Evolutionary conservation across 2,888 invertebrate species (phyloP).

Genomic region (Dorcus parallelipipedus): DNA sequence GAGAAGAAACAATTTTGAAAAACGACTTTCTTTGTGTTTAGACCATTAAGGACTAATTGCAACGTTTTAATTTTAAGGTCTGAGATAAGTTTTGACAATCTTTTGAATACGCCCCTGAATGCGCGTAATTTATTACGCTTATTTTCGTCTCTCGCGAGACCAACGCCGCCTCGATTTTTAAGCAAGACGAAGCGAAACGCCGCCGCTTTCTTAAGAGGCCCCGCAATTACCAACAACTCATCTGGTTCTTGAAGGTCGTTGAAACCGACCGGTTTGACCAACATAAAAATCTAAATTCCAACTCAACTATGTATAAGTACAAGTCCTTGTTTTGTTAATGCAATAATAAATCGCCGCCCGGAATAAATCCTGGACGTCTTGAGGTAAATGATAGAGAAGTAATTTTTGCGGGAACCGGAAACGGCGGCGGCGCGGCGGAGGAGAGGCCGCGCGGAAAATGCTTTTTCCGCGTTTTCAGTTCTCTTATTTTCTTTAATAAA

Average conservation of each 20-base stretch:
- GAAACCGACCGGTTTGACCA: too few relatives aligned
- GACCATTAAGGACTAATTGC: slow-evolving; percentile 49
- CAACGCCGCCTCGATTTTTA: too few relatives aligned
- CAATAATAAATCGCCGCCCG: background rate
- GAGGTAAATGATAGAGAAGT: background rate
- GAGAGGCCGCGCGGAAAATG: slow-evolving; percentile 13
- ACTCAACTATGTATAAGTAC: too few relatives aligned
- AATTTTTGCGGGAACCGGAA: background rate
- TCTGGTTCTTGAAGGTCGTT: too few relatives aligned
- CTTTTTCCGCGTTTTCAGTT: slow-evolving; percentile 28
- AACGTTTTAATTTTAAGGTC: slow-evolving; percentile 46
- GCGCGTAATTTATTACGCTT: slow-evolving; percentile 24
- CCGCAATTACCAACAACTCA: too few relatives aligned
- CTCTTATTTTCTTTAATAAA: slow-evolving; percentile 30
- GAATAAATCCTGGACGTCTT: background rate
- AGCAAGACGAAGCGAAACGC: too few relatives aligned
- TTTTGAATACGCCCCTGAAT: slow-evolving; percentile 28
- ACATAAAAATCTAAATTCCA: too few relatives aligned
- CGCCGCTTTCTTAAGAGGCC: too few relatives aligned
- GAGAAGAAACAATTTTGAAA: slow-evolving; percentile 50
- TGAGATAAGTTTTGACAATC: slow-evolving; percentile 48
- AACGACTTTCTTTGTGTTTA: slow-evolving; percentile 50
- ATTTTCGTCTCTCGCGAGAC: too few relatives aligned
- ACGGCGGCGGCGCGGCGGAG: background rate
- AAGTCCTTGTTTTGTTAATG: too few relatives aligned